Evolutionary conservation across 2,113 vertebrate species (phyloP).

Genomic region (Origma solitaria): DNA sequence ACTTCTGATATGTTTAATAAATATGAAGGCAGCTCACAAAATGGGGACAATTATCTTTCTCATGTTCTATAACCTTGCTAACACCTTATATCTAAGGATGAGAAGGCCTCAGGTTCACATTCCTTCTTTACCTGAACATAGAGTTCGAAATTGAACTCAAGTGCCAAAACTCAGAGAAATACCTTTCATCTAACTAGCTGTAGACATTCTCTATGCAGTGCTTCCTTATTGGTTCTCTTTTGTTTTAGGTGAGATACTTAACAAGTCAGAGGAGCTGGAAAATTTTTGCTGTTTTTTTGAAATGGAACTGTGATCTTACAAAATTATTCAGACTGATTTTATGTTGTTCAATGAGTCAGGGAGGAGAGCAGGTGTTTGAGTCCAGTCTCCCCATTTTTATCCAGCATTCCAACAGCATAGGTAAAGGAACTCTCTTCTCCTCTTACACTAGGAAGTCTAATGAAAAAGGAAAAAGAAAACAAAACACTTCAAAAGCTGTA

Average conservation of each 20-base stretch:
- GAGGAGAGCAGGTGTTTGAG: not conserved
- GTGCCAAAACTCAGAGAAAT: not conserved
- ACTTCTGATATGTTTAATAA: not conserved
- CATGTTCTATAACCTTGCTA: not conserved
- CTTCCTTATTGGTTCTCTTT: not conserved
- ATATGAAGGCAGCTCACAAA: not conserved
- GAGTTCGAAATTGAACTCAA: not conserved
- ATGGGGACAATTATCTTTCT: not conserved
- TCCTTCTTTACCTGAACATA: not conserved
- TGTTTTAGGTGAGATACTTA: not conserved
- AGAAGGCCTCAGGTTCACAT: not conserved
- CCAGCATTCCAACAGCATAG: not conserved
- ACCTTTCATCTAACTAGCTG: not conserved
- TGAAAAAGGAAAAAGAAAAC: not conserved
- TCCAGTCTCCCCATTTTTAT: not conserved
- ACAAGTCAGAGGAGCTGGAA: not conserved
- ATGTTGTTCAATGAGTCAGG: not conserved
- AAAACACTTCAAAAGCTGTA: not conserved
- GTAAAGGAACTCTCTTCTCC: not conserved
- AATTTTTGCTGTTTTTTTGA: not conserved
- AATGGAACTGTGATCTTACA: not conserved
- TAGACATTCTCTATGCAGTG: not conserved
- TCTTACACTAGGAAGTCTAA: not conserved
- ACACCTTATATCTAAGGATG: not conserved
- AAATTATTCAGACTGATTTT: not conserved